These are phyloP conservation scores for Petrolisthes cinctipes DNA, from an alignment of 2,888 invertebrate species.

Conservation along the genomic window DNA sequence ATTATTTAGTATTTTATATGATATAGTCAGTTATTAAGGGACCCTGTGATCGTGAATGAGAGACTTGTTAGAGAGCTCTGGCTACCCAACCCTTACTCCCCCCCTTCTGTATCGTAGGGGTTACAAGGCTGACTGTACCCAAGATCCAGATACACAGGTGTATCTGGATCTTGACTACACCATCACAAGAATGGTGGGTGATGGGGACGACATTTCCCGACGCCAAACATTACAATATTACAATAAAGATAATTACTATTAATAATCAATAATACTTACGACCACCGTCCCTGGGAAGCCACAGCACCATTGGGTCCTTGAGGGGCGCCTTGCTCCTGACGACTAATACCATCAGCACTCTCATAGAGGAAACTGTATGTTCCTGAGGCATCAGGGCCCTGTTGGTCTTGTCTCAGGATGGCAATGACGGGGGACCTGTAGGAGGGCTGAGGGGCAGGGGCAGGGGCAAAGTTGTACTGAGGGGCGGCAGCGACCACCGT, in stretches of 20 bases:
- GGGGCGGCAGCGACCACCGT: slow-evolving; percentile 22
- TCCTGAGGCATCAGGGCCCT: slow-evolving; percentile 51
- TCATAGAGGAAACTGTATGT: slow-evolving; percentile 52
- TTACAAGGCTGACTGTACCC: too few species aligned
- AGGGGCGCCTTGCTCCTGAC: slow-evolving; percentile 54
- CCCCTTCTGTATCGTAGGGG: too few species aligned
- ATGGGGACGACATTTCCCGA: too few species aligned
- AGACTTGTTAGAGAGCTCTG: too few species aligned
- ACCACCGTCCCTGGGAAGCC: slow-evolving; percentile 48
- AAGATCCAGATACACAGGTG: too few species aligned
- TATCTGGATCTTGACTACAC: too few species aligned
- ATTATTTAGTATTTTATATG: too few species aligned
- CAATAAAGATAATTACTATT: neutral
- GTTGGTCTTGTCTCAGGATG: slow-evolving; percentile 52
- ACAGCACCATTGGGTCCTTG: slow-evolving; percentile 51
- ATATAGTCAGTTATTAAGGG: too few species aligned
- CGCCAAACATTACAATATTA: too few species aligned
- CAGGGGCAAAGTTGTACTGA: slow-evolving; percentile 15
- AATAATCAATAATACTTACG: slow-evolving; percentile 18
- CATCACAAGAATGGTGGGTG: too few species aligned
- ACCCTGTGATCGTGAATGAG: too few species aligned
- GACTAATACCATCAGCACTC: slow-evolving; percentile 53
- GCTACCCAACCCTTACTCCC: too few species aligned
- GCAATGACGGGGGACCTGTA: slow-evolving; percentile 46
- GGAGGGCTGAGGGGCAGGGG: slow-evolving; percentile 3